phyloP scores from a whole-genome alignment of 2,888 invertebrate genomes.

The Cerastoderma edule region DNA sequence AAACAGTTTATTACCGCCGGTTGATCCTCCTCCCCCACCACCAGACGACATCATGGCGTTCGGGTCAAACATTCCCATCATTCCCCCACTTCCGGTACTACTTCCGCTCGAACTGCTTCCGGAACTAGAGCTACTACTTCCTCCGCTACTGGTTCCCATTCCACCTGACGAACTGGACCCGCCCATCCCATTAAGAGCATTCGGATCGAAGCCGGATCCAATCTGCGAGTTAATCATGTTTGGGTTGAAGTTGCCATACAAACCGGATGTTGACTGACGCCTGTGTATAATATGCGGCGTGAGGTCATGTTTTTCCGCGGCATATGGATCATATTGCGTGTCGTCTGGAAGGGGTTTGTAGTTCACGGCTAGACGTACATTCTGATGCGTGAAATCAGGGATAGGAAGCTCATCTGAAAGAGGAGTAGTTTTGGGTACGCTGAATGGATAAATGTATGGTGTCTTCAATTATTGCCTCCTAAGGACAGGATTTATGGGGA shows the following conservation, averaged over 20 bases:
- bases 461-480: no score
- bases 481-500: no score
- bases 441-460: no score
- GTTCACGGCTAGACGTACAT: not conserved
- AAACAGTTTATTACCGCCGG: not conserved
- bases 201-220: constrained; percentile 39
- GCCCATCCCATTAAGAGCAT: constrained; percentile 28
- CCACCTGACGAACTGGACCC: not conserved
- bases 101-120: constrained; percentile 3
- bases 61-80: constrained; percentile 51
- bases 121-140: not conserved
- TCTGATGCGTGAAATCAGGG: no score
- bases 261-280: not conserved
- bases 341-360: not conserved
- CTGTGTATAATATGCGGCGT: not conserved
- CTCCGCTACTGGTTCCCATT: not conserved
- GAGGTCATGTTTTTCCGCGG: not conserved
- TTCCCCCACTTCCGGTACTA: not conserved
- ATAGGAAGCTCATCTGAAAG: no score
- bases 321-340: not conserved
- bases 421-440: no score
- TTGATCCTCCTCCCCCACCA: constrained; percentile 7
- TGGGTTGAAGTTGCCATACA: constrained; percentile 43
- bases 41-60: constrained; percentile 49
- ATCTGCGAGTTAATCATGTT: constrained; percentile 45